phyloP scores from a whole-genome alignment of 2,888 invertebrate genomes.

The Acrobasis consociella region DNA sequence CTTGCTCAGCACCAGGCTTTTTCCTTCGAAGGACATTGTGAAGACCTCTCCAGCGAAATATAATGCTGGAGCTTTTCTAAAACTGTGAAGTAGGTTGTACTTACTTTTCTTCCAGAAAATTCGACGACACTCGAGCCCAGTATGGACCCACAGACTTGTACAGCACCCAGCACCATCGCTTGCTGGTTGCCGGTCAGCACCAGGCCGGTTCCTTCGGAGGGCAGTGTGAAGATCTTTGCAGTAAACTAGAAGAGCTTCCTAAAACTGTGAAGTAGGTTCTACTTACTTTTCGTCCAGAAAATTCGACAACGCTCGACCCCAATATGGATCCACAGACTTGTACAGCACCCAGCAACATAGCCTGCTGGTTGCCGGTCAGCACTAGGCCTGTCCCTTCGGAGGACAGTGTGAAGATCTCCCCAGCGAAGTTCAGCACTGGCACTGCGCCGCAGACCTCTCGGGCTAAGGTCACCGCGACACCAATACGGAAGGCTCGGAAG shows the following conservation, averaged over 20 bases:
- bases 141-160: conserved; percentile 64
- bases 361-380: conserved; percentile 69
- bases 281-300: conserved; percentile 65
- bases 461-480: conserved; percentile 52
- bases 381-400: conserved; percentile 49
- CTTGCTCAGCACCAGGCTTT: conserved; percentile 58
- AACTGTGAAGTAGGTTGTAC: neutral
- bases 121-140: conserved; percentile 65
- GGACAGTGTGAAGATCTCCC: conserved; percentile 64
- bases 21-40: conserved; percentile 51
- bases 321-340: conserved; percentile 64
- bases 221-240: conserved; percentile 63
- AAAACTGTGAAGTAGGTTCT: neutral
- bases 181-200: conserved; percentile 67
- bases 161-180: conserved; percentile 68
- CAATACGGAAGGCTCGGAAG: conserved; percentile 62
- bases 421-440: conserved; percentile 70
- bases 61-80: neutral
- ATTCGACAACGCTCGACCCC: conserved; percentile 65
- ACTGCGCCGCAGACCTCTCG: conserved; percentile 69
- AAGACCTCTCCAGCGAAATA: conserved; percentile 66
- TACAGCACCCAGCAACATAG: conserved; percentile 68
- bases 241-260: neutral
- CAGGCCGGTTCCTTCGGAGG: conserved; percentile 51
- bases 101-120: conserved; percentile 66